A percentile compares a stretch with the other conserved stretches of the same genome.
phyloP scores from a whole-genome alignment of 37 sponge, comb jelly and placozoan species.

The Eunapius fragilis region DNA sequence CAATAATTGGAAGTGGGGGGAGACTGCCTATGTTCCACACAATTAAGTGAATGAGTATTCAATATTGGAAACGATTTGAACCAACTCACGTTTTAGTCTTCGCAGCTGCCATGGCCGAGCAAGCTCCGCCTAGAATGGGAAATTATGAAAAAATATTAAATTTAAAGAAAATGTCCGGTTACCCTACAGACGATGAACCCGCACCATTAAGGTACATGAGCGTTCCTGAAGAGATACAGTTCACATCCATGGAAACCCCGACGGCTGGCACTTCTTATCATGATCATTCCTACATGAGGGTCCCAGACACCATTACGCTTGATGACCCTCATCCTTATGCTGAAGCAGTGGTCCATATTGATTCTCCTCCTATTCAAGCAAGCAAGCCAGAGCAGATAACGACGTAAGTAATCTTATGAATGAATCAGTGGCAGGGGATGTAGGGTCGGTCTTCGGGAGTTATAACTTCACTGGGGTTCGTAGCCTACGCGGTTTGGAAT shows the following conservation, averaged over 20 bases:
- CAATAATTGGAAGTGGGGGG: too few species aligned
- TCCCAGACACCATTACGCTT: conserved; percentile 63
- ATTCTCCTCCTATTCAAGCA: not conserved
- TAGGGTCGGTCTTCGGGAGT: too few species aligned
- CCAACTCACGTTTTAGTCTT: not conserved
- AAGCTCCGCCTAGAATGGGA: not conserved
- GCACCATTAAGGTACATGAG: conserved; percentile 48
- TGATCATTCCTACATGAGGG: conserved; percentile 1
- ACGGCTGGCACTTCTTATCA: not conserved
- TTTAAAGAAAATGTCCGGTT: not conserved
- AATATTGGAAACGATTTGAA: not conserved
- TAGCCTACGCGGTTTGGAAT: too few species aligned
- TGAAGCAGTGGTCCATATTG: not conserved
- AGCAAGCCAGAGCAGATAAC: not conserved
- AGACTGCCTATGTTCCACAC: too few species aligned
- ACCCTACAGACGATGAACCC: not conserved
- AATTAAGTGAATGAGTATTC: too few species aligned
- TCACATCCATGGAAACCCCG: not conserved
- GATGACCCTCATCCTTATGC: not conserved
- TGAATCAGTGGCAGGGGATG: too few species aligned
- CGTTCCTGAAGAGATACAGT: conserved; percentile 67
- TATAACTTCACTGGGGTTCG: too few species aligned
- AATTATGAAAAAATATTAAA: not conserved
- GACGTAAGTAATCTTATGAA: not conserved
- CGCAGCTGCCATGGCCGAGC: not conserved